Evolutionary conservation across 2,113 vertebrate species (phyloP).

Genomic region (Aramus guarauna): DNA sequence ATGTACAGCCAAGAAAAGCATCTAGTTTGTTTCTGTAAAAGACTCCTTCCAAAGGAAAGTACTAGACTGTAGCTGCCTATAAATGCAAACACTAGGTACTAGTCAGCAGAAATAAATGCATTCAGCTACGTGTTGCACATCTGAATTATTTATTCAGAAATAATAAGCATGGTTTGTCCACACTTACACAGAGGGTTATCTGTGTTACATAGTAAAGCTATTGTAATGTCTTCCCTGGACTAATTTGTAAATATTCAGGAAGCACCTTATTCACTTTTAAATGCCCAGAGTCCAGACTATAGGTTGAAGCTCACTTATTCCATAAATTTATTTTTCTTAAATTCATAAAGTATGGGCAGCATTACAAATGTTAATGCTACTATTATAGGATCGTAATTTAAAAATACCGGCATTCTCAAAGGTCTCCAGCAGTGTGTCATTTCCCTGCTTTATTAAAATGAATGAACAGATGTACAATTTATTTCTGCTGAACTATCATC

Average conservation of each 20-base stretch:
- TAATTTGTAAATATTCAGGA: slow-evolving; percentile 39
- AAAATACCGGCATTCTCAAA: slow-evolving; percentile 64
- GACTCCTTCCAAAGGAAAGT: background rate
- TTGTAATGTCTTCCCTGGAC: background rate
- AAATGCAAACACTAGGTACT: background rate
- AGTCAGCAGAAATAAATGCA: slow-evolving; percentile 36
- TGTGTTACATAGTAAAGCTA: slow-evolving; percentile 10
- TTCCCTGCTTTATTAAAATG: slow-evolving; percentile 83
- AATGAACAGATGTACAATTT: slow-evolving; percentile 86
- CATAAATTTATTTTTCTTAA: slow-evolving; percentile 71
- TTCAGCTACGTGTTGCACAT: background rate
- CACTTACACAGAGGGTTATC: background rate
- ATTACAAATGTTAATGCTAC: slow-evolving; percentile 75
- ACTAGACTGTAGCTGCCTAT: background rate
- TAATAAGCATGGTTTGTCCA: slow-evolving; percentile 19
- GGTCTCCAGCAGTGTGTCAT: slow-evolving; percentile 72
- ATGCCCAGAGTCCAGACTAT: slow-evolving; percentile 38
- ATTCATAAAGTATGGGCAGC: slow-evolving; percentile 59
- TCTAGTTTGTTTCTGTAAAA: background rate
- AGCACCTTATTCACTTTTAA: slow-evolving; percentile 39
- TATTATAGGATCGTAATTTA: slow-evolving; percentile 76
- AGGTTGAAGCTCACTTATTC: slow-evolving; percentile 43
- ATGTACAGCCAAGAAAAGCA: background rate
- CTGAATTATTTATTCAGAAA: slow-evolving; percentile 47
- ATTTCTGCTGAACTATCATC: slow-evolving; percentile 77